These are phyloP conservation scores for Chondrosia reniformis DNA, from an alignment of 37 sponge, comb jelly and placozoan genomes.

Conservation along the genomic window DNA sequence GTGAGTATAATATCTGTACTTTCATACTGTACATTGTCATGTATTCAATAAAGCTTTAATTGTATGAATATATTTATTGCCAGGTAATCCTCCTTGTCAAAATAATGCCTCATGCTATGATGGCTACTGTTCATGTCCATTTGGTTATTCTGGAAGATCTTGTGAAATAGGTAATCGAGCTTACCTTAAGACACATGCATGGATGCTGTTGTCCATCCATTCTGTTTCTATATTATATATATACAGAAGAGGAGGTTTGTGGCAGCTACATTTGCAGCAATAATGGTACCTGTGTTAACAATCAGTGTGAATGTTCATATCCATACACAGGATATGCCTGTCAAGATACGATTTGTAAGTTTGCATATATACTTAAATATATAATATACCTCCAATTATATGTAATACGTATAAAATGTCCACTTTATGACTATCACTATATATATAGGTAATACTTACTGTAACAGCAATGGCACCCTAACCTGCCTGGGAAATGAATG, in stretches of 20 bases:
- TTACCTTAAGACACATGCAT: background rate
- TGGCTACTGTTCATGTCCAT: background rate
- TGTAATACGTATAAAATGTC: too few species aligned
- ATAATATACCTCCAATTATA: too few species aligned
- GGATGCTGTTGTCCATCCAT: background rate
- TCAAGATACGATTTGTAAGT: background rate
- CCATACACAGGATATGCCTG: constrained; percentile 11
- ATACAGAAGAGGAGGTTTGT: background rate
- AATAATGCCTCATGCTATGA: constrained; percentile 1
- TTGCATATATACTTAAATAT: too few species aligned
- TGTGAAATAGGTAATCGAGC: background rate
- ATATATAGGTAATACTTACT: too few species aligned
- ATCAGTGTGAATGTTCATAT: background rate
- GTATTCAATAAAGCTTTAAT: too few species aligned
- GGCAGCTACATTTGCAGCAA: constrained; percentile 14
- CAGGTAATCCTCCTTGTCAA: background rate
- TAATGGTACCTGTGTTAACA: background rate
- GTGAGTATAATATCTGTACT: too few species aligned
- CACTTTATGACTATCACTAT: too few species aligned
- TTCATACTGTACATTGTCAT: too few species aligned
- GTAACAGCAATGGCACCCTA: too few species aligned
- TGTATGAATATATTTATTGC: too few species aligned
- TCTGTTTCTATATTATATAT: background rate
- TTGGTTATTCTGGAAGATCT: background rate
- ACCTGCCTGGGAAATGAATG: too few species aligned